Evolutionary conservation across 2,797 vertebrate species (phyloP).

Genomic region (Salmo trutta): DNA sequence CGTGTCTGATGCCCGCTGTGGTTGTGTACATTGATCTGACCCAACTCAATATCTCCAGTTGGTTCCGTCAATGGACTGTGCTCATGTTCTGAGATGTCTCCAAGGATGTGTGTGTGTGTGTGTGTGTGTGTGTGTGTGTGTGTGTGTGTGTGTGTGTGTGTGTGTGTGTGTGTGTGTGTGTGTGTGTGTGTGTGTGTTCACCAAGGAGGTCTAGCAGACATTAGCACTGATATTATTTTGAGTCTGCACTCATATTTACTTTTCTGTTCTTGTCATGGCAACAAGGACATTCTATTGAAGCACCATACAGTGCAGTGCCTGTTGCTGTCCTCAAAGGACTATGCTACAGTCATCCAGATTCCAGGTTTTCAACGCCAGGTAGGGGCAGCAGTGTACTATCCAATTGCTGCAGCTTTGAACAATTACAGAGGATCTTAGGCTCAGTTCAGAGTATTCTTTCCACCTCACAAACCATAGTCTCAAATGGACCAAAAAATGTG

Average conservation of each 20-base stretch:
- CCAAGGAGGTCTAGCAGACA: too few relatives aligned
- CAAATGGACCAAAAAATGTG: not conserved
- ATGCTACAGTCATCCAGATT: not conserved
- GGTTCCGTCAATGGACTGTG: not conserved
- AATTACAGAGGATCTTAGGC: slow-evolving; percentile 1
- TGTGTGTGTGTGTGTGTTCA: too few relatives aligned
- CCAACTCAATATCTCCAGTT: not conserved
- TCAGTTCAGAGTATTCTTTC: not conserved
- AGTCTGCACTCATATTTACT: not conserved
- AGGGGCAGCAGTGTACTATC: not conserved
- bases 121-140: too few relatives aligned
- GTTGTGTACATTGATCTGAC: slow-evolving; percentile 5
- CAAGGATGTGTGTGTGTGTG: too few relatives aligned
- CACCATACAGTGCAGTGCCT: not conserved
- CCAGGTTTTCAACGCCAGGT: not conserved
- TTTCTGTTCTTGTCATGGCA: not conserved
- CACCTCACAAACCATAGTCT: not conserved
- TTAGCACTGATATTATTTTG: too few relatives aligned
- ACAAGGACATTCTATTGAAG: not conserved
- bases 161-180: too few relatives aligned
- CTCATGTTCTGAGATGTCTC: not conserved
- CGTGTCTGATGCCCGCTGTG: not conserved
- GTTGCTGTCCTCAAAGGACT: not conserved
- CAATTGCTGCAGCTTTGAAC: not conserved
- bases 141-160: too few relatives aligned